Conservation (phyloP, 2,888 invertebrate species). For the Rosalia funebris region DNA sequence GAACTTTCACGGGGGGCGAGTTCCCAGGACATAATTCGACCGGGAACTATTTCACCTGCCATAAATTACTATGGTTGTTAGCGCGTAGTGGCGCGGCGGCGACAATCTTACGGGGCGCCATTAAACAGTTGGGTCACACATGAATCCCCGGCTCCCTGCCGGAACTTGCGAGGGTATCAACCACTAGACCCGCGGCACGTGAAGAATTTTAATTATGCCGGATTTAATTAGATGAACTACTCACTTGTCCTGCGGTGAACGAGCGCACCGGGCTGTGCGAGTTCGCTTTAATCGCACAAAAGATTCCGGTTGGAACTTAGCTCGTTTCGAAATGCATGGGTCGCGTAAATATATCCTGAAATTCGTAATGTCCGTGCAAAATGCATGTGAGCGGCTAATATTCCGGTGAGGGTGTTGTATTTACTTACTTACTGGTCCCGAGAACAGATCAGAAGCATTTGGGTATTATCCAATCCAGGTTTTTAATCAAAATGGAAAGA, state of each 20-base stretch:
- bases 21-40: conserved; percentile 2
- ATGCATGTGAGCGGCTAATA: no score
- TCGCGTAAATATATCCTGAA: no score
- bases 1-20: no score
- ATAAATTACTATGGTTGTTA: conserved; percentile 21
- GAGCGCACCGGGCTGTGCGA: background rate
- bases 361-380: no score
- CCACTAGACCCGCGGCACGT: conserved; percentile 38
- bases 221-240: conserved; percentile 45
- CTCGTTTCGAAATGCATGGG: no score
- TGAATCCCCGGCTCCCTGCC: conserved; percentile 36
- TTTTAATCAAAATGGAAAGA: no score
- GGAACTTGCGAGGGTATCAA: conserved; percentile 38
- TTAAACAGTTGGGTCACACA: conserved; percentile 39
- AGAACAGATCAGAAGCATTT: no score
- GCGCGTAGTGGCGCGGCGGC: conserved; percentile 18
- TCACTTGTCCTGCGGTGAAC: conserved; percentile 17
- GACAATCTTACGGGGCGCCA: conserved; percentile 36
- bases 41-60: conserved; percentile 13
- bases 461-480: no score
- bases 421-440: no score
- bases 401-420: no score
- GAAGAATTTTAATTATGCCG: conserved; percentile 50
- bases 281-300: conserved; percentile 7
- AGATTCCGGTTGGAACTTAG: conserved; percentile 9